Base-by-base conservation (phyloP, 2,113 vertebrate species). In the Rafetus swinhoei region DNA sequence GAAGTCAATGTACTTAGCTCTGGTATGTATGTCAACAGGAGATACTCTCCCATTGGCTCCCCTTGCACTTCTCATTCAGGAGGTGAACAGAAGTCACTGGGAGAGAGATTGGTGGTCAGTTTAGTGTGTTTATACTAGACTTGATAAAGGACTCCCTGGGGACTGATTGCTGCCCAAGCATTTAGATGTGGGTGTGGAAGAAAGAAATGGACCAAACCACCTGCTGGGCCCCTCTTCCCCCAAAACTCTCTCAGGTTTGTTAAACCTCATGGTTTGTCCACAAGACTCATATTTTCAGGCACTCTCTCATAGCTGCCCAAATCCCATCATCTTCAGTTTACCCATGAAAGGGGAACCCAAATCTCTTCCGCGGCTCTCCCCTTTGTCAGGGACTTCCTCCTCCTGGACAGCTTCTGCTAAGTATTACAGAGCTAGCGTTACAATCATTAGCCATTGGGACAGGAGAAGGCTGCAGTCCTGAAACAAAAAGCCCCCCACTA, bases 391-490 rank as follows among this genome's bases (percentile, higher is more conserved):
- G 27, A 65, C 60, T 29, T 29, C 60, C 6, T 62, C 25, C 59
- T 65, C 60, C 60, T 65, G 60, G 6, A 15, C 27, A 55, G 32
- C 52, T 32, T 59, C 57, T 11, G 9, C 57, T 59, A 22, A 59
- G 57, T 9, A 39, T 35, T 35, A 10, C 81, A 22, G 0, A 52
- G 27, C 45, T 32, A n/a, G n/a, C 79, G 35, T 59, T 32, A 24
- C 24, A 81, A 12, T 6, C 60, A 65, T 13, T 32, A 65, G 77
- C 80, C 93, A 94, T 60, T 69, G 90, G 94, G 85, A 89, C 84
- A 91, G 81, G 56, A 90, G 77, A 13, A 69, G 45, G 60, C 7
- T 39, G 45, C 6, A 39, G 52, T 60, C 45, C 35, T 32, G 9
- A 6, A 24, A 2, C 24, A 25, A 25, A 10, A 59, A 25, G 57